Base-by-base conservation (phyloP, 2,113 vertebrate genomes). In the Platichthys flesus region DNA sequence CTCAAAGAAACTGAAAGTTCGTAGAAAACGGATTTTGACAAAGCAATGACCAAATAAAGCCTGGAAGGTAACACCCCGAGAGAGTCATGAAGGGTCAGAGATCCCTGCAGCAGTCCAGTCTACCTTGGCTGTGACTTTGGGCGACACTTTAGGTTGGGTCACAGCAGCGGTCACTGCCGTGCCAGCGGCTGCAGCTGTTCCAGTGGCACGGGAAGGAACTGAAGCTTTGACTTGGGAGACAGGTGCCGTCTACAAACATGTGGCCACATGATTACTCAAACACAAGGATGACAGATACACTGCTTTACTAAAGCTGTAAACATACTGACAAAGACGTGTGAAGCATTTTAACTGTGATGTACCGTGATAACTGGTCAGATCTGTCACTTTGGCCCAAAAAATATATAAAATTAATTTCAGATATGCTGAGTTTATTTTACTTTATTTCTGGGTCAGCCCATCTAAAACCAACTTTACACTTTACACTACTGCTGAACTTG, bases 161-260 rank as follows among this genome's bases (percentile, higher is more conserved):
- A 64, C 74, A 42, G 40, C 40, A 42, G 40, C 3, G 40, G 40
- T 12, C 40, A 13, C 40, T 31, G 76, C 49, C 3, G 28, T 3
- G 14, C 51, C 42, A 14, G 55, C 54, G 0, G 75, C 28, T 15
- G 71, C 76, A n/a, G 51, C 57, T 13, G 61, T 21, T 76, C 76
- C 82, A 57, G 79, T 37, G 0, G 74, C 62, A 59, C 74, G 2
- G 80, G 89, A 8, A 20, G 76, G 67, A 62, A 18, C 70, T 67
- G 66, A 28, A 23, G 74, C 78, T 87, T 89, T 92, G 64, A 71
- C 75, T 56, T 82, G 85, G 42, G 79, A 61, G 45, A 47, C 58
- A 40, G 79, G 70, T 67, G 87, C 13, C 35, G 85, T 89, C 91
- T 91, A 90, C 40, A 82, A 83, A 86, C 76, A 87, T 24, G 77